phyloP scores from a whole-genome alignment of 2,797 vertebrate species.

The Pipistrellus nathusii region DNA sequence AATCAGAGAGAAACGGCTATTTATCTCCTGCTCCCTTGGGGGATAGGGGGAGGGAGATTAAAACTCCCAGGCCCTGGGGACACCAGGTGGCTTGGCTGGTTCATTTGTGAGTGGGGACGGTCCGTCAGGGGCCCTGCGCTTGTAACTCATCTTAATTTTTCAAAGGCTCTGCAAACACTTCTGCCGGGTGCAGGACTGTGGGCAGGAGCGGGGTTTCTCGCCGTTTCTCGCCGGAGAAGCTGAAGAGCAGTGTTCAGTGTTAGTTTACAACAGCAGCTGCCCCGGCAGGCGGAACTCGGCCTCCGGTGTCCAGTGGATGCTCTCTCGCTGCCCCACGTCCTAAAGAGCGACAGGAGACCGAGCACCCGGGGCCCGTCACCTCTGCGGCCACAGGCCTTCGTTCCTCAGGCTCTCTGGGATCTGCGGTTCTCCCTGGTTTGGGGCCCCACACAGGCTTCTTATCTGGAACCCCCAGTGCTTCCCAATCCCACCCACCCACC shows the following conservation, averaged over 20 bases:
- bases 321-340: background rate
- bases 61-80: background rate
- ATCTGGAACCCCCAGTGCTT: background rate
- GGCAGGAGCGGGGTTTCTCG: background rate
- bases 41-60: accelerated
- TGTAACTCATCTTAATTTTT: background rate
- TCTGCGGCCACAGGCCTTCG: background rate
- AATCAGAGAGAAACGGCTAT: conserved; percentile 50
- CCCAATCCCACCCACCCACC: background rate
- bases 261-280: background rate
- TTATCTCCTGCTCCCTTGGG: conserved; percentile 52
- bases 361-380: background rate
- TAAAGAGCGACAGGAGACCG: background rate
- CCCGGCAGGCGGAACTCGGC: no score
- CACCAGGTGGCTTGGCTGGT: accelerated
- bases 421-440: background rate
- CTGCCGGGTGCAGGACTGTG: background rate
- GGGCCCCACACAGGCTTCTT: background rate
- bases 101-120: background rate
- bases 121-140: background rate
- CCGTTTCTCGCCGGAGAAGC: background rate
- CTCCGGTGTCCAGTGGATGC: background rate
- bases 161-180: background rate
- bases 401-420: background rate
- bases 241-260: background rate